Evolutionary conservation across 2,888 invertebrate species (phyloP), one percentile per base, ranked within the genome.

Genomic region (Tetranychus piercei): DNA sequence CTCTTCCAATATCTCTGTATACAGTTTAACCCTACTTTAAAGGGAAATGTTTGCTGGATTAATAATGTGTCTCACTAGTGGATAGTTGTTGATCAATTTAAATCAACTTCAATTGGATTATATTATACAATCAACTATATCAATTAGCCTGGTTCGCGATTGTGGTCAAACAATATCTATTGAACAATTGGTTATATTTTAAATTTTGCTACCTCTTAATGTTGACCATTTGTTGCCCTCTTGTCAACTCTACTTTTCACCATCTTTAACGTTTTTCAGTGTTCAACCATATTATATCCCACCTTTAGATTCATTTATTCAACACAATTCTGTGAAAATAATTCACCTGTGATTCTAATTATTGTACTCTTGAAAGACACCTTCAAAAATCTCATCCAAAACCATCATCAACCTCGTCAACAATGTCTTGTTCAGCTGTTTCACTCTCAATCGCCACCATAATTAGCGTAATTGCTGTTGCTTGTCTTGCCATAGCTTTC

Each of bases 361-460:
- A 55, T 11, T 55, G 15, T 55, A 55, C 55, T 11, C 4, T 23
- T 23, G 23, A 23, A 23, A 23, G 23, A 23, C 2, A 23, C 23
- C 23, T 23, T 23, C 23, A 23, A 23, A 23, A 23, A 23, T 23
- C 23, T 23, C 23, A 23, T 23, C 23, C 2, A 23, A 23, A 34
- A 34, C 34, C 34, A 34, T 34, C 34, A 34, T 34, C 34, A 34
- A 34, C 34, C 34, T 66, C 66, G 66, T 66, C 23, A 71, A 22
- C 75, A 67, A 80, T 80, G 80, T 77, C 79, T 73, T 81, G 81
- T 67, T 81, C 82, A 44, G 93, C 94, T 81, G 90, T 94, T 82
- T 92, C 93, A 83, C 87, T 94, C 83, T 94, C 93, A 83, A 87
- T 94, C 85, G 94, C 94, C 81, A 94, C 94, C 82, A 92, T 95